Percentiles rank a stretch among this genome's conserved stretches.
These are phyloP conservation scores for Verasper variegatus DNA, from an alignment of 2,113 vertebrate genomes.

Conservation along the genomic window DNA sequence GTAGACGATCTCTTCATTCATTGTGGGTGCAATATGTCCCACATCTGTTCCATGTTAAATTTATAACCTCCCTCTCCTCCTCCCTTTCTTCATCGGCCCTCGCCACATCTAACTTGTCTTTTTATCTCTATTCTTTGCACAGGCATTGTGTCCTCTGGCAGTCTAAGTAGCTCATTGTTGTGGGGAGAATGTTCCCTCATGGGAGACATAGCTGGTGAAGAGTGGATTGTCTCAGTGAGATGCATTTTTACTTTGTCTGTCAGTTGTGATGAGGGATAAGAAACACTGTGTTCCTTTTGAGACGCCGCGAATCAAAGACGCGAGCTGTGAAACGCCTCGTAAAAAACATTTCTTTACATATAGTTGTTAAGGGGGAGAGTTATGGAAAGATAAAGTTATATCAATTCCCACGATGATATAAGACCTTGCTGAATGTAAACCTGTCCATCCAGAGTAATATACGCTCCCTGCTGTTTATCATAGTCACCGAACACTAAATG, in stretches of 20 bases:
- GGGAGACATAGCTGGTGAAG: slow-evolving; percentile 68
- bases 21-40: slow-evolving; percentile 29
- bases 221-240: slow-evolving; percentile 68
- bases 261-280: slow-evolving; percentile 66
- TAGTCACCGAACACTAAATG: slow-evolving; percentile 29
- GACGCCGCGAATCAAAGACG: slow-evolving; percentile 58
- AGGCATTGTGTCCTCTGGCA: slow-evolving; percentile 70
- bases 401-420: slow-evolving; percentile 43
- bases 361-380: slow-evolving; percentile 29
- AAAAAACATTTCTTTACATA: slow-evolving; percentile 32
- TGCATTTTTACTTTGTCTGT: slow-evolving; percentile 69
- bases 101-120: slow-evolving; percentile 52
- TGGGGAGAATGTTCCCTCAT: slow-evolving; percentile 56
- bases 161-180: slow-evolving; percentile 78
- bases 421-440: slow-evolving; percentile 35
- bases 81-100: slow-evolving; percentile 36
- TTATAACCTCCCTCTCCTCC: slow-evolving; percentile 40
- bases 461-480: slow-evolving; percentile 48
- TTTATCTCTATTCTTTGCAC: slow-evolving; percentile 68
- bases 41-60: slow-evolving; percentile 61
- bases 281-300: slow-evolving; percentile 59
- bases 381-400: slow-evolving; percentile 38
- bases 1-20: slow-evolving; percentile 33
- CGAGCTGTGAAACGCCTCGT: slow-evolving; percentile 35
- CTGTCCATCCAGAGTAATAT: slow-evolving; percentile 17